Base-by-base conservation (phyloP, 1,140 invertebrate genomes). In the Drosophila mojavensis region DNA sequence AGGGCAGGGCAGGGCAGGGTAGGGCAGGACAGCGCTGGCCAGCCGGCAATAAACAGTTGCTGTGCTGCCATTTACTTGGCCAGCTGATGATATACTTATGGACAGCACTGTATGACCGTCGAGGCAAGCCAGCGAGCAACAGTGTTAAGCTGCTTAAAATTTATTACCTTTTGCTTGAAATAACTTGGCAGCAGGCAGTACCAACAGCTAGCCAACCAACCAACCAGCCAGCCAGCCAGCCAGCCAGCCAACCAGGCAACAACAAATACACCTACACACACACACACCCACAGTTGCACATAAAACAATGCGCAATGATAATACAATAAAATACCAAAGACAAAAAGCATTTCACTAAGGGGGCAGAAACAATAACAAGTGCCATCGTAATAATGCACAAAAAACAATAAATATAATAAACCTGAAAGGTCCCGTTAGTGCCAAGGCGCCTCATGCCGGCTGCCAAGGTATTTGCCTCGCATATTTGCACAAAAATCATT, bases 71-170 rank as follows among this genome's bases (percentile, higher is more conserved):
- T 17, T 41, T 36, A 58, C 39, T 59, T 50, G 50, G 36, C 41
- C 45, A 60, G 17, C 51, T 56, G 81, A 28, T 43, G 68, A 11
- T 64, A 80, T 60, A 55, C 64, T 70, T 60, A n/a, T 36, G 68
- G 43, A 39, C 55, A 55, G 63, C 66, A 74, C 45, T 84, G 81
- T 84, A 48, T 67, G 63, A 55, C 48, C 63, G 62, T 64, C 61
- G 64, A 65, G 83, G 61, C 74, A 88, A 88, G 84, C 84, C 78
- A 89, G 84, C 77, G 84, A 84, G 84, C 84, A 91, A 86, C 89
- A 91, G 85, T 91, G 85, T 82, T 91, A 91, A 91, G 90, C 90
- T 91, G 76, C 90, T 91, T 91, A 91, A 91, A 91, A 91, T 91
- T 91, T 91, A 91, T 91, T 90, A 91, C 82, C 80, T 86, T 88